Evolutionary conservation across 1,140 invertebrate genomes (phyloP).

Genomic region (Bombyx mori): DNA sequence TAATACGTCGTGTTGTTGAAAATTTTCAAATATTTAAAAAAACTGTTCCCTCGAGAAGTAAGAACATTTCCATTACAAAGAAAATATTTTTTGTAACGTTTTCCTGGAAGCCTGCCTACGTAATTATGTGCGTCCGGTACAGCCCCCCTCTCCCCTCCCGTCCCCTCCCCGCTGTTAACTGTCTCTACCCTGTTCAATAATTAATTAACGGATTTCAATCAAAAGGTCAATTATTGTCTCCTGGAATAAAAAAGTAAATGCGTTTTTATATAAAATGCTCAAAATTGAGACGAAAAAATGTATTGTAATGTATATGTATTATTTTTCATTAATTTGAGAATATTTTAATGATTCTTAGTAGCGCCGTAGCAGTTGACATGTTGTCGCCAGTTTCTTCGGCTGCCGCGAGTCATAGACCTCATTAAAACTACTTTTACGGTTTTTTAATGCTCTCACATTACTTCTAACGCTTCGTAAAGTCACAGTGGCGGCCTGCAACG

Average conservation of each 20-base stretch:
- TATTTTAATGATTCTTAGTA: too few species aligned
- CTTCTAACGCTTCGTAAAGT: not conserved
- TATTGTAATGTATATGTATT: too few species aligned
- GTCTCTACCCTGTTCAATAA: too few species aligned
- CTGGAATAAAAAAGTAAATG: conserved; percentile 7
- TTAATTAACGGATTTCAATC: conserved; percentile 34
- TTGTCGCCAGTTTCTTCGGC: too few species aligned
- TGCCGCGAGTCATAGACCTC: too few species aligned
- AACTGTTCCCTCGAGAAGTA: not conserved
- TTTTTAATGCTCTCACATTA: too few species aligned
- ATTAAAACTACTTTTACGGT: too few species aligned
- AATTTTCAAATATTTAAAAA: not conserved
- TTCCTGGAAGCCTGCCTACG: conserved; percentile 8
- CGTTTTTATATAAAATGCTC: conserved; percentile 1
- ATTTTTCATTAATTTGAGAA: too few species aligned
- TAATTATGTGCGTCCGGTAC: conserved; percentile 10
- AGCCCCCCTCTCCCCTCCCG: not conserved
- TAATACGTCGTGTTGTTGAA: not conserved
- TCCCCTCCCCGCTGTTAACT: not conserved
- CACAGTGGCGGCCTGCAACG: not conserved
- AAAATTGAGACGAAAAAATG: too few species aligned
- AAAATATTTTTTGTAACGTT: conserved; percentile 8
- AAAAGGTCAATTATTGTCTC: conserved; percentile 24
- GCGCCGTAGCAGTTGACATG: too few species aligned
- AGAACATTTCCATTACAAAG: conserved; percentile 9